A percentile compares a stretch with the other conserved stretches of the same genome.
These are phyloP conservation scores for Speoplatyrhinus poulsoni DNA, from an alignment of 2,113 vertebrate genomes.

Conservation along the genomic window DNA sequence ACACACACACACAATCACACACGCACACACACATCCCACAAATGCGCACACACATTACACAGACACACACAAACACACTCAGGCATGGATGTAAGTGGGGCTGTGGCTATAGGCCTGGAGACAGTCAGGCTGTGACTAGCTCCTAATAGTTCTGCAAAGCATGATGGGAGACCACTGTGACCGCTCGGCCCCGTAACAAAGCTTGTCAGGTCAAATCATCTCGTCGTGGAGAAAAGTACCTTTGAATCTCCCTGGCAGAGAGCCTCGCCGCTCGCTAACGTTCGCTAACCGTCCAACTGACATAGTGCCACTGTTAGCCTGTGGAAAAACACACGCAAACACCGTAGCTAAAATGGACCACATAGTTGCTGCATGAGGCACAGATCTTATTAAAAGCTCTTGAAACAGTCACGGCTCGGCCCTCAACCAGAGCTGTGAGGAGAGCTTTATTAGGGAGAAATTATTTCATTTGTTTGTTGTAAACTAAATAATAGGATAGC, in stretches of 20 bases:
- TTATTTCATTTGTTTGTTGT: too few species aligned
- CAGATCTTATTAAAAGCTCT: background rate
- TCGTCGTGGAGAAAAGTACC: constrained; percentile 19
- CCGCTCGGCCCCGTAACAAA: constrained; percentile 50
- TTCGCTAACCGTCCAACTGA: constrained; percentile 8
- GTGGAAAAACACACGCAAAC: constrained; percentile 22
- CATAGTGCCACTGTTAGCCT: constrained; percentile 21
- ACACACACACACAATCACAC: constrained; percentile 16
- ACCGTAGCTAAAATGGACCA: constrained; percentile 2
- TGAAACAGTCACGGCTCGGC: background rate
- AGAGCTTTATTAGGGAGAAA: too few species aligned
- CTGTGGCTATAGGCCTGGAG: constrained; percentile 61
- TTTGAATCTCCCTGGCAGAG: background rate
- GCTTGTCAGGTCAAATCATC: constrained; percentile 28
- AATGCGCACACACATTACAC: background rate
- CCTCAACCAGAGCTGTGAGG: too few species aligned
- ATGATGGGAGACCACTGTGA: constrained; percentile 58
- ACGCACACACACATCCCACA: constrained; percentile 11
- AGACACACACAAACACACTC: constrained; percentile 19
- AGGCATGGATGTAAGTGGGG: constrained; percentile 32
- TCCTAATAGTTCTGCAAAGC: constrained; percentile 61
- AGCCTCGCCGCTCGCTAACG: constrained; percentile 5
- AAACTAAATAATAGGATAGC: too few species aligned
- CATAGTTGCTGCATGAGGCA: constrained; percentile 13
- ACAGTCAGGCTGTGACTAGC: constrained; percentile 63